phyloP scores from a whole-genome alignment of 2,888 invertebrate genomes.

The Nomada hirtipes region DNA sequence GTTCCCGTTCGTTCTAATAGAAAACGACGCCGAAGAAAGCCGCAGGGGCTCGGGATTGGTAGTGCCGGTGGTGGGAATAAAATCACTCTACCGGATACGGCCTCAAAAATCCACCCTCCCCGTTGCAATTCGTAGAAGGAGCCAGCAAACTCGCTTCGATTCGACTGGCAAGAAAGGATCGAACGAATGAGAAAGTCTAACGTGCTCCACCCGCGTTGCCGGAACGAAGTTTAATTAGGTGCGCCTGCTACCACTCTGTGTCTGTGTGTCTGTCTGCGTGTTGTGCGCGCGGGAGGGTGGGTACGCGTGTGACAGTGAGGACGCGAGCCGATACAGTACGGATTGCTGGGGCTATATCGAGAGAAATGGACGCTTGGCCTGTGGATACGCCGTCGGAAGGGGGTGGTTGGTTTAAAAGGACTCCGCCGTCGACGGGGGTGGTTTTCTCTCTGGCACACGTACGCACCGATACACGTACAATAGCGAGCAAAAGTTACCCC shows the following conservation, averaged over 20 bases:
- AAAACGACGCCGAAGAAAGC: slow-evolving; percentile 34
- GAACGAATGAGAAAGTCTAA: slow-evolving; percentile 65
- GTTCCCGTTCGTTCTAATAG: slow-evolving; percentile 28
- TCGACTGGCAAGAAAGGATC: slow-evolving; percentile 46
- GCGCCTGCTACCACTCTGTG: slow-evolving; percentile 48
- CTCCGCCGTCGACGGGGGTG: slow-evolving; percentile 25
- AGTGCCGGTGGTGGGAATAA: slow-evolving; percentile 22
- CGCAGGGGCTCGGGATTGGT: neutral
- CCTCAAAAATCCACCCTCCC: slow-evolving; percentile 47
- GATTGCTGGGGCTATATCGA: slow-evolving; percentile 46
- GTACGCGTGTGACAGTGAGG: neutral
- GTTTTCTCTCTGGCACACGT: slow-evolving; percentile 25
- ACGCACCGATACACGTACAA: slow-evolving; percentile 44
- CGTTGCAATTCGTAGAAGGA: slow-evolving; percentile 51
- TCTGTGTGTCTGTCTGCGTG: neutral
- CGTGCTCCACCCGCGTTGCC: slow-evolving; percentile 51
- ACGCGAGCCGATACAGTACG: slow-evolving; percentile 49
- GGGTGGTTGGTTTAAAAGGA: slow-evolving; percentile 48
- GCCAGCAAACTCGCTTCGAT: slow-evolving; percentile 39
- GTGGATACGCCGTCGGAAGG: slow-evolving; percentile 23
- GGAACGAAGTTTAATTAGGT: slow-evolving; percentile 79
- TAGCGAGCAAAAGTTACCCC: slow-evolving; percentile 44
- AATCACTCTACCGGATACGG: slow-evolving; percentile 46
- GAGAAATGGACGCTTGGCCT: slow-evolving; percentile 48
- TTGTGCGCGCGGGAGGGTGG: neutral